Evolutionary conservation across 2,113 vertebrate species (phyloP).

Genomic region (Tamias sibiricus): DNA sequence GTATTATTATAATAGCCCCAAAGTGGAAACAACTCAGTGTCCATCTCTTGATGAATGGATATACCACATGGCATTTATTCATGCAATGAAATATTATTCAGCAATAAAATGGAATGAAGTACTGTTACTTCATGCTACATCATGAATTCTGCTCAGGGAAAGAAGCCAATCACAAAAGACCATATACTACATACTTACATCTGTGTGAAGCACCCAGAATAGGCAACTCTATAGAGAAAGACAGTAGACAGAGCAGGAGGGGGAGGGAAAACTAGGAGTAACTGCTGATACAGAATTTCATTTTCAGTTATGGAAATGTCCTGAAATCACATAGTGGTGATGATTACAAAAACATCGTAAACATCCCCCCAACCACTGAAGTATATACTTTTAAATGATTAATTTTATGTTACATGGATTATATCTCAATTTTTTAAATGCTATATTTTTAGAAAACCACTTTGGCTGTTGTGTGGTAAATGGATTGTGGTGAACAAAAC

Average conservation of each 20-base stretch:
- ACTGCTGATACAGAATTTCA: background rate
- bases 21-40: background rate
- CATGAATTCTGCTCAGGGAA: background rate
- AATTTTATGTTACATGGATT: background rate
- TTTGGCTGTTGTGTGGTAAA: background rate
- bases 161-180: background rate
- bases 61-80: background rate
- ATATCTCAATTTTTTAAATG: background rate
- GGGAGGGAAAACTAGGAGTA: background rate
- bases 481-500: background rate
- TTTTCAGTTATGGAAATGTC: background rate
- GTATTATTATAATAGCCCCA: background rate
- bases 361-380: background rate
- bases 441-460: background rate
- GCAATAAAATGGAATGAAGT: background rate
- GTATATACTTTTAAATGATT: background rate
- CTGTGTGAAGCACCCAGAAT: background rate
- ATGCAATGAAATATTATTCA: background rate
- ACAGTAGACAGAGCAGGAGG: background rate
- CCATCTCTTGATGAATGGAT: background rate
- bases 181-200: background rate
- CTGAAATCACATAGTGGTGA: background rate
- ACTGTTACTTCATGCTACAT: background rate
- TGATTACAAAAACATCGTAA: background rate
- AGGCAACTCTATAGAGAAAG: background rate